These are phyloP conservation scores for Eledone cirrhosa DNA, from an alignment of 2,888 invertebrate genomes.

Conservation along the genomic window DNA sequence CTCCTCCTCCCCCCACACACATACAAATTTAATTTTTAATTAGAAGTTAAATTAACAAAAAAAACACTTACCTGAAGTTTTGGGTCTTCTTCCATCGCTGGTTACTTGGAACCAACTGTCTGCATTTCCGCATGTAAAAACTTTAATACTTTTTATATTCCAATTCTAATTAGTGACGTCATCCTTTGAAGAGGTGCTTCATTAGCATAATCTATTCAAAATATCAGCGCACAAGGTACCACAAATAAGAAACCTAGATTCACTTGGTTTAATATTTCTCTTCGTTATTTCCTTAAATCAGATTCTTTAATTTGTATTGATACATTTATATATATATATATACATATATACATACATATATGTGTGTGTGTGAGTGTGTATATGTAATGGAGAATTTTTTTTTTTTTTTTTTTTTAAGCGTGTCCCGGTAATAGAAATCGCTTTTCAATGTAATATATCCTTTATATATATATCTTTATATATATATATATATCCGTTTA, in stretches of 20 bases:
- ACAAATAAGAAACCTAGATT: slow-evolving; percentile 3
- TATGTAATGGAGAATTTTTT: background rate
- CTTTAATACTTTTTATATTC: slow-evolving; percentile 60
- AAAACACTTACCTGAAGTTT: slow-evolving; percentile 52
- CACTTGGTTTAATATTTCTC: background rate
- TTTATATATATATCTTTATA: too few species aligned
- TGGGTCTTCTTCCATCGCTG: slow-evolving; percentile 47
- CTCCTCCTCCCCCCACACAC: slow-evolving; percentile 27
- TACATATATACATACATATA: background rate
- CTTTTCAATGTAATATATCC: too few species aligned
- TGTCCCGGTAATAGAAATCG: too few species aligned
- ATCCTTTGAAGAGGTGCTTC: slow-evolving; percentile 52
- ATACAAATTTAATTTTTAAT: slow-evolving; percentile 28
- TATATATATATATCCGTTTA: too few species aligned
- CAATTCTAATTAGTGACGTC: slow-evolving; percentile 65
- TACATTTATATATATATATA: background rate
- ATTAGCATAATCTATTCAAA: slow-evolving; percentile 60
- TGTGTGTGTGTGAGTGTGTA: background rate
- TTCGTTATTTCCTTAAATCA: slow-evolving; percentile 4
- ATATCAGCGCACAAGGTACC: background rate
- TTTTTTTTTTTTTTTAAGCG: too few species aligned
- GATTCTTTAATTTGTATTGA: background rate
- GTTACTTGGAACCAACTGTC: slow-evolving; percentile 47
- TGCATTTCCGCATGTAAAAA: slow-evolving; percentile 41
- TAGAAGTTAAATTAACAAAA: slow-evolving; percentile 29